These are phyloP conservation scores for Burhinus oedicnemus DNA, from an alignment of 2,113 vertebrate species.

Conservation along the genomic window DNA sequence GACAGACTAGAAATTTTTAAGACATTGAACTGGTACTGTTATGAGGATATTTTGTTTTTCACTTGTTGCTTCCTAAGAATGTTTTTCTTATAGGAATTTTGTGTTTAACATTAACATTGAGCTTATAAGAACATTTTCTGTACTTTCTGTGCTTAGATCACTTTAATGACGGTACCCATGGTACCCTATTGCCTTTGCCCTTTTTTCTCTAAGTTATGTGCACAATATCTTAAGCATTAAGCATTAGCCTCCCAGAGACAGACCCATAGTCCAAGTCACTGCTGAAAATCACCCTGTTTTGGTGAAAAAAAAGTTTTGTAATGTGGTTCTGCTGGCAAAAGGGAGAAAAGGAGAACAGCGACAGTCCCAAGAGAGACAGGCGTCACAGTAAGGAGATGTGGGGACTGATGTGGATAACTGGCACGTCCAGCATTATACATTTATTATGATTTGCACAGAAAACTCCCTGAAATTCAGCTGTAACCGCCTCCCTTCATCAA, in stretches of 20 bases:
- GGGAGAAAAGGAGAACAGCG: background rate
- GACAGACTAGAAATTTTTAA: background rate
- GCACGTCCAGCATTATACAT: background rate
- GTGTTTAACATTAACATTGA: background rate
- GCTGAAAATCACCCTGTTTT: background rate
- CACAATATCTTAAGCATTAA: background rate
- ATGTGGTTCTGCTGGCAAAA: background rate
- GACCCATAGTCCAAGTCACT: too few species aligned
- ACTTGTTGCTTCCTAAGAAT: background rate
- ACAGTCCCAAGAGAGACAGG: accelerated
- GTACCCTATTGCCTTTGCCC: background rate
- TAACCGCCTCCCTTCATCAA: background rate
- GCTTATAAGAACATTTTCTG: background rate
- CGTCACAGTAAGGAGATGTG: accelerated
- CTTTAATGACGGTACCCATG: accelerated
- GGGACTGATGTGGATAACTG: background rate
- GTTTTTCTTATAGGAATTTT: background rate
- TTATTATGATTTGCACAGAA: background rate
- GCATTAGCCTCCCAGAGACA: background rate
- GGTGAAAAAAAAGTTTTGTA: background rate
- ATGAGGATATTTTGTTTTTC: background rate
- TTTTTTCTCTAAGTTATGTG: background rate
- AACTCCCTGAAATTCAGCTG: background rate
- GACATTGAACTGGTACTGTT: background rate
- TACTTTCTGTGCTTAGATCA: background rate